phyloP scores from a whole-genome alignment of 2,113 vertebrate species.

The Epinephelus cyanopodus region DNA sequence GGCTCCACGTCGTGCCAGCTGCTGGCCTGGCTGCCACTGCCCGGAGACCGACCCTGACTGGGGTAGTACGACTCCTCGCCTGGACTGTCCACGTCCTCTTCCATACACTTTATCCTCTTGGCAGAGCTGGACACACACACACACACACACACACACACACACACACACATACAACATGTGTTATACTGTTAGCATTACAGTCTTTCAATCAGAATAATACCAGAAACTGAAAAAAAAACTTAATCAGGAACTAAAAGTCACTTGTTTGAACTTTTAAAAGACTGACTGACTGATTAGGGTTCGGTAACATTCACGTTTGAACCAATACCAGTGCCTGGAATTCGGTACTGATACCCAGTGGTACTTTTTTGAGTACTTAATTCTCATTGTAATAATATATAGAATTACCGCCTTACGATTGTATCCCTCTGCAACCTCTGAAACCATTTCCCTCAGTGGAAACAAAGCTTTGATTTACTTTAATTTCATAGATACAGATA shows the following conservation, averaged over 20 bases:
- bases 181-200: background rate
- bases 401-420: no score
- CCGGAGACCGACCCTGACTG: slow-evolving; percentile 95
- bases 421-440: no score
- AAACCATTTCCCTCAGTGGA: no score
- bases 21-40: slow-evolving; percentile 94
- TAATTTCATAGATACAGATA: no score
- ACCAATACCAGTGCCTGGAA: no score
- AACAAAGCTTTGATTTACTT: no score
- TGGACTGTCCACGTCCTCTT: slow-evolving; percentile 99
- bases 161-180: background rate
- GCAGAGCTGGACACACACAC: slow-evolving; percentile 86
- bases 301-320: no score
- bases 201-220: background rate
- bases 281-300: background rate
- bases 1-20: slow-evolving; percentile 99
- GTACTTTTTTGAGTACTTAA: no score
- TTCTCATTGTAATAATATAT: no score
- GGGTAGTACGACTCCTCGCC: slow-evolving; percentile 97
- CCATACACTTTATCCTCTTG: slow-evolving; percentile 99
- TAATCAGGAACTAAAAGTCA: background rate
- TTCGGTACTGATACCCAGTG: no score
- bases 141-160: slow-evolving; percentile 17
- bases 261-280: background rate
- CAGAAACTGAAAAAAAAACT: background rate